Evolutionary conservation across 2,113 vertebrate genomes (phyloP).

Genomic region (human (Homo sapiens)): GRCh38 chr16:2987501-2988000

Average conservation of each 20-base stretch:
- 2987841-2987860: not conserved
- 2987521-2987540: not conserved
- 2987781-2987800: not conserved
- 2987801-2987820: not conserved
- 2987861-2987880: accelerated
- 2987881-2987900: not conserved
- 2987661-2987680: not conserved
- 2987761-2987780: not conserved
- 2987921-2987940: not conserved
- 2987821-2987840: accelerated
- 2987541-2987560: not conserved
- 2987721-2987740: not conserved
- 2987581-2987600: not conserved
- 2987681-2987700: not conserved
- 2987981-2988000: not conserved
- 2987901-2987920: not conserved
- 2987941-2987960: not conserved
- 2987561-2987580: not conserved
- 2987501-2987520: not conserved
- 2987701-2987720: not conserved
- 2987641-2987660: not conserved
- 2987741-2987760: not conserved
- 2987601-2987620: not conserved
- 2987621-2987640: not conserved
- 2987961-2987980: constrained; percentile 47